A percentile compares a stretch with the other conserved stretches of the same genome.
phyloP scores from a whole-genome alignment of 1,140 invertebrate genomes.

The Bombus terrestris region DNA sequence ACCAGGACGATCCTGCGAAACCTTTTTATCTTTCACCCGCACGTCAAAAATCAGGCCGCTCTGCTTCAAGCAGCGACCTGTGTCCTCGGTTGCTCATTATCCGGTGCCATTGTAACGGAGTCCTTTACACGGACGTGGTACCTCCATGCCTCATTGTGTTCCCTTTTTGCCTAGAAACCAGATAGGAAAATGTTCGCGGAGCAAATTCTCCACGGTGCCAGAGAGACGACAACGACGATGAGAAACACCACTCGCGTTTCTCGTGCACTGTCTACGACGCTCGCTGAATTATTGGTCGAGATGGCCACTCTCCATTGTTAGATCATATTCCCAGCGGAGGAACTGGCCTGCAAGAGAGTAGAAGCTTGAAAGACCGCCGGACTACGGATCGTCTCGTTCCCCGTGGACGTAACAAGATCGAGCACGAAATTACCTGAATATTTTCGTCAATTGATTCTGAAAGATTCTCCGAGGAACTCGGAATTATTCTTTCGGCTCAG shows the following conservation, averaged over 20 bases:
- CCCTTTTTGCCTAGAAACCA: neutral
- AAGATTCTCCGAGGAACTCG: neutral
- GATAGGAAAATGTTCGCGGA: too few relatives aligned
- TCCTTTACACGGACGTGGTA: neutral
- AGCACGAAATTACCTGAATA: conserved; percentile 51
- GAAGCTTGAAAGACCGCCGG: neutral
- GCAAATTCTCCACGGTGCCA: neutral
- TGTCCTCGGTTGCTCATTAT: neutral
- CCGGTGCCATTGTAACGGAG: neutral
- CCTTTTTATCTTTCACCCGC: conserved; percentile 16
- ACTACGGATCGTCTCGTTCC: neutral
- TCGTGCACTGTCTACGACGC: conserved; percentile 36
- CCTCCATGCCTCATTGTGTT: neutral
- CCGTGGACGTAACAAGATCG: conserved; percentile 46
- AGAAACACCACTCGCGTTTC: neutral
- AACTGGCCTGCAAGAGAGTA: neutral
- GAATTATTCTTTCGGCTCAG: neutral
- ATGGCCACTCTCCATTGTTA: conserved; percentile 60
- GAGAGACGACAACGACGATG: neutral
- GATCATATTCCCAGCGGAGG: conserved; percentile 51
- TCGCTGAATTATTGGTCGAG: conserved; percentile 60
- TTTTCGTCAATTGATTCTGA: conserved; percentile 50
- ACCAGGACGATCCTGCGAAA: too few relatives aligned
- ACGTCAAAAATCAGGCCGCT: too few relatives aligned
- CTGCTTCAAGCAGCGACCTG: too few relatives aligned